Base-by-base conservation (phyloP, 1,140 invertebrate genomes). In the Drosophila seguyi region DNA sequence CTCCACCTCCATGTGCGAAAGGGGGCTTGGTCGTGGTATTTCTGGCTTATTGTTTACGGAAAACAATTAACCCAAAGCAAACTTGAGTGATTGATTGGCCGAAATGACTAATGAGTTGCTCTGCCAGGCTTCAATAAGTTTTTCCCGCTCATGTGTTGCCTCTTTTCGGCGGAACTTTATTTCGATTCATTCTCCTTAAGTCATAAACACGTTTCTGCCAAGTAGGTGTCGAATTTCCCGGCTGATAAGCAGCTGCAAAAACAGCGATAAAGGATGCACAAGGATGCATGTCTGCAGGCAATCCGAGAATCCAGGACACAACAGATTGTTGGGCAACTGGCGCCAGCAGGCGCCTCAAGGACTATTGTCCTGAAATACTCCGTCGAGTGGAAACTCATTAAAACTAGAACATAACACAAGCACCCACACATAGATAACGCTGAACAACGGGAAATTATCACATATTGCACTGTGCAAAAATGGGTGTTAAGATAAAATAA, bases 301-400 rank as follows among this genome's bases (percentile, higher is more conserved):
- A 47, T 53, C 67, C 44, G 53, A 72, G 63, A 65, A 75, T 56
- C 36, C 56, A 66, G 63, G 60, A 69, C 61, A 50, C 45, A 62
- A 52, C 42, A 50, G 75, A 63, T 77, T 63, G 66, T 45, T 66
- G 47, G 27, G 53, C 84, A 88, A 83, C 77, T 78, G 83, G 83
- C 82, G 82, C 84, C 83, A 79, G 71, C 56, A 88, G 83, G 84
- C 75, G 85, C 78, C 58, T 73, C 68, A 87, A 90, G 80, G 80
- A 87, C 84, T 72, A 34, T 72, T 50, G 53, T 73, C 67, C 66
- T 72, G 69, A 13, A 72, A 59, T 42, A 72, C 78, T 76, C 45
- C 22, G 55, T 75, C 57, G 69, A 82, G 82, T 79, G 82, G 75
- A 87, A 86, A 86, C 81, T 86, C 84, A 90, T 88, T 90, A 90